phyloP scores from a whole-genome alignment of 1,140 invertebrate genomes.

The Aculops lycopersici region DNA sequence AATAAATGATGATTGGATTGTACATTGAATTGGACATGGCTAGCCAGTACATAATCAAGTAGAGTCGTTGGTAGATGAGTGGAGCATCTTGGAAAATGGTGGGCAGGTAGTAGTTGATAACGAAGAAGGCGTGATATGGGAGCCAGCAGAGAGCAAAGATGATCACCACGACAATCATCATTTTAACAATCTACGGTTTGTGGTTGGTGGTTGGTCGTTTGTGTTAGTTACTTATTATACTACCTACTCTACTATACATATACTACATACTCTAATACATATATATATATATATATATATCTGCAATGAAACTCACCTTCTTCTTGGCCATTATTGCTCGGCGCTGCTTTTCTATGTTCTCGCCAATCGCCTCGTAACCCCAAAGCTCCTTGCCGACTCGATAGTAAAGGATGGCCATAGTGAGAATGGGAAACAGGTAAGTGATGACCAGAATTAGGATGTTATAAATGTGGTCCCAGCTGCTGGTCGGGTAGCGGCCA shows the following conservation, averaged over 20 bases:
- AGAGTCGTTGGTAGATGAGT: constrained; percentile 49
- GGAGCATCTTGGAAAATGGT: constrained; percentile 38
- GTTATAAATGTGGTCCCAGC: constrained; percentile 23
- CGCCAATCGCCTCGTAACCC: constrained; percentile 60
- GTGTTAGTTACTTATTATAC: neutral
- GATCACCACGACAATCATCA: constrained; percentile 43
- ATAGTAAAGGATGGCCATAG: constrained; percentile 54
- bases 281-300: neutral
- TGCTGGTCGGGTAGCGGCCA: neutral
- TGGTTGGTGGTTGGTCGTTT: neutral
- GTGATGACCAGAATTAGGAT: constrained; percentile 47
- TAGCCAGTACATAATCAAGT: constrained; percentile 57
- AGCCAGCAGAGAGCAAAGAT: constrained; percentile 59
- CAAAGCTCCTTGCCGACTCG: constrained; percentile 49
- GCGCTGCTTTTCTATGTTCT: constrained; percentile 14
- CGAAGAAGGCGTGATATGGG: constrained; percentile 48
- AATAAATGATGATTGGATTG: constrained; percentile 71
- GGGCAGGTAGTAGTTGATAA: constrained; percentile 39
- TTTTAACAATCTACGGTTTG: constrained; percentile 34
- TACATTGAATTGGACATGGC: constrained; percentile 84
- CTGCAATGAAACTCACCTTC: constrained; percentile 2
- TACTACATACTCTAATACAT: constrained; percentile 31
- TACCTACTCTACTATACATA: neutral
- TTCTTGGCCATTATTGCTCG: constrained; percentile 2
- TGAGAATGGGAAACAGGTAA: constrained; percentile 51